These are phyloP conservation scores for Amiota mariae DNA, from an alignment of 2,888 invertebrate species.

Conservation along the genomic window DNA sequence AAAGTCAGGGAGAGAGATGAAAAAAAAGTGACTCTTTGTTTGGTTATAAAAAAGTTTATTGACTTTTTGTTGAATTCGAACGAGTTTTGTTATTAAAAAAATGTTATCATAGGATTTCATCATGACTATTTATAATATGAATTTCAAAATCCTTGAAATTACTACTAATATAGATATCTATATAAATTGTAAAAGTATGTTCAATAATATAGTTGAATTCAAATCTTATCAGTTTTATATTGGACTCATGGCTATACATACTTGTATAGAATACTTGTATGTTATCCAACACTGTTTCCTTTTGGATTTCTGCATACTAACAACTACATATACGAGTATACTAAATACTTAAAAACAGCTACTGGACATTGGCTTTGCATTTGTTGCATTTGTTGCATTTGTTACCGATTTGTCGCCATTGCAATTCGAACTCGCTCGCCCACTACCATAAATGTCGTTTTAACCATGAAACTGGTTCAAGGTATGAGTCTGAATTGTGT, in stretches of 20 bases:
- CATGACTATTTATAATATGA: no score
- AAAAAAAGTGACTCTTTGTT: not conserved
- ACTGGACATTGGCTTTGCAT: conserved; percentile 17
- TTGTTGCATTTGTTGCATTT: conserved; percentile 12
- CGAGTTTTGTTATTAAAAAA: not conserved
- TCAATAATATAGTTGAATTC: no score
- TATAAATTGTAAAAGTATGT: no score
- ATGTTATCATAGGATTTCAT: not conserved
- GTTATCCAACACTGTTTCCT: conserved; percentile 12
- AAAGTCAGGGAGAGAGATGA: no score
- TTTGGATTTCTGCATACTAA: not conserved
- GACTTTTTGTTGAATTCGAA: conserved; percentile 18
- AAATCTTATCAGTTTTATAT: no score
- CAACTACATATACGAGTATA: no score
- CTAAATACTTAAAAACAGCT: not conserved
- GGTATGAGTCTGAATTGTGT: conserved; percentile 18
- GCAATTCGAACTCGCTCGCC: conserved; percentile 8
- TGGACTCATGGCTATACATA: no score
- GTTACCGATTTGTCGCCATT: not conserved
- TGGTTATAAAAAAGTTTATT: conserved; percentile 17
- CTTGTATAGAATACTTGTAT: not conserved
- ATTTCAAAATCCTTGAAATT: no score
- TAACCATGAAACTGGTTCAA: conserved; percentile 31
- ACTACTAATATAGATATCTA: no score
- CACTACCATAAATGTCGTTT: conserved; percentile 25